phyloP scores from a whole-genome alignment of 2,113 vertebrate species.

The Mixornis gularis region DNA sequence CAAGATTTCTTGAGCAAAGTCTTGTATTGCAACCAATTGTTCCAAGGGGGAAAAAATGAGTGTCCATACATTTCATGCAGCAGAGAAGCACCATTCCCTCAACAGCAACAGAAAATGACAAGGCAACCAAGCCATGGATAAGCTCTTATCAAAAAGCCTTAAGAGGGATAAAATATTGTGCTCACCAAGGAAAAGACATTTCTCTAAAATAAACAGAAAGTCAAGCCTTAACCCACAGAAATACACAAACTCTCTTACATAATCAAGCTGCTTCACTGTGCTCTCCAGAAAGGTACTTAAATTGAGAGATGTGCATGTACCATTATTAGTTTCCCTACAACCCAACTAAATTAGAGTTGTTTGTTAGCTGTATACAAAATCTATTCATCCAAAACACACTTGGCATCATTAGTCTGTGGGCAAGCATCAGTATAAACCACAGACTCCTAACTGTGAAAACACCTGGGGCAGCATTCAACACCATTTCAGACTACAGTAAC shows the following conservation, averaged over 20 bases:
- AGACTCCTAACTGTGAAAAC: background rate
- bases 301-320: background rate
- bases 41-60: background rate
- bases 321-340: background rate
- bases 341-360: background rate
- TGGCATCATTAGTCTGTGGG: background rate
- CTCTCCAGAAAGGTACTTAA: background rate
- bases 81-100: background rate
- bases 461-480: background rate
- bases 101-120: background rate
- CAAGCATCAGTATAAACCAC: background rate
- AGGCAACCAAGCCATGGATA: background rate
- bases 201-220: background rate
- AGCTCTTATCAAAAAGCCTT: background rate
- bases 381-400: background rate
- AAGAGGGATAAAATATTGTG: background rate
- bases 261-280: background rate
- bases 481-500: background rate
- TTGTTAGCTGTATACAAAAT: background rate
- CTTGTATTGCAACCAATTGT: background rate
- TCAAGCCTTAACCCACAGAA: background rate
- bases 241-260: background rate
- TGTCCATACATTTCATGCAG: background rate
- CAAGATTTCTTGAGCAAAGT: background rate
- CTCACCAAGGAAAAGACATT: background rate